Conservation (phyloP, 2,113 vertebrate genomes). For the Zosterops hypoxanthus region DNA sequence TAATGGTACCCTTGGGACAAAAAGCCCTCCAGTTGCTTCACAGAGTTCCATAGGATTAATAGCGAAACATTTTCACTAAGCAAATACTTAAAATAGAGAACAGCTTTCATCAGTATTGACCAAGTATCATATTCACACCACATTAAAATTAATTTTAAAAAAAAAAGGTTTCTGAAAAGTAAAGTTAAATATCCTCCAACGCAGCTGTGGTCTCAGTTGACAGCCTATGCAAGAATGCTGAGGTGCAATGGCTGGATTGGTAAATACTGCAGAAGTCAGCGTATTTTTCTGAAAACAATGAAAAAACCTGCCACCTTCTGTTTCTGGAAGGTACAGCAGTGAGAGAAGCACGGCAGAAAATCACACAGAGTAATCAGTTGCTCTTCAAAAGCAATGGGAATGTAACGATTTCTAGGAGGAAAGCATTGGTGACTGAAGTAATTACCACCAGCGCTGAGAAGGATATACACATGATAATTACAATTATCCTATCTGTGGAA, state of each 20-base stretch:
- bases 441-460: neutral
- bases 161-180: neutral
- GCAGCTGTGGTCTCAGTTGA: neutral
- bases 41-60: neutral
- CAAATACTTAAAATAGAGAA: neutral
- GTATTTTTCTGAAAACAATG: neutral
- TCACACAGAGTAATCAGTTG: neutral
- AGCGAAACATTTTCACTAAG: neutral
- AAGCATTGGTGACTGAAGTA: neutral
- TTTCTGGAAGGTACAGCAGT: neutral
- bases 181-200: neutral
- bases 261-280: neutral
- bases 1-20: neutral
- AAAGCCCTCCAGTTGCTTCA: neutral
- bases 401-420: neutral
- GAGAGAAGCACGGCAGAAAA: neutral
- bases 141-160: neutral
- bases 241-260: neutral
- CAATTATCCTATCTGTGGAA: neutral
- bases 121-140: neutral
- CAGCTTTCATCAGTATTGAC: neutral
- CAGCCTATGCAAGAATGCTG: neutral
- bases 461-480: neutral
- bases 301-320: slow-evolving; percentile 40
- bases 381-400: neutral